Evolutionary conservation across 2,888 invertebrate genomes (phyloP).

Genomic region (Hipparchia semele): DNA sequence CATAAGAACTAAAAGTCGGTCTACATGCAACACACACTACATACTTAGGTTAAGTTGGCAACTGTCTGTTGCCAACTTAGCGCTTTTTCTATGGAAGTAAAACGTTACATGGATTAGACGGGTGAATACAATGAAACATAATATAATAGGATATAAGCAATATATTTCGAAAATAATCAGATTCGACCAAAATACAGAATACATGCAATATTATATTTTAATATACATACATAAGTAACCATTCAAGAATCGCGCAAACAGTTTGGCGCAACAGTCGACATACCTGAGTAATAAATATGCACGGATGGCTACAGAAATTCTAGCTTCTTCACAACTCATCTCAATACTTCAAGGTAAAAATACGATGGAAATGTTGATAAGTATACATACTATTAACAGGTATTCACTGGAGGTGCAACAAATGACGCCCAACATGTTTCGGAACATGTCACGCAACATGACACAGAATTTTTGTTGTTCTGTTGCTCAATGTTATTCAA

Average conservation of each 20-base stretch:
- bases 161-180: conserved; percentile 56
- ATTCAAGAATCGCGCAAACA: conserved; percentile 12
- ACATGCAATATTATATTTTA: conserved; percentile 42
- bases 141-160: conserved; percentile 53
- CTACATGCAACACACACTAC: too few species aligned
- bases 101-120: neutral
- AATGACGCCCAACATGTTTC: too few species aligned
- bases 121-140: conserved; percentile 48
- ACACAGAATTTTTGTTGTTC: too few species aligned
- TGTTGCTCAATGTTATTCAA: too few species aligned
- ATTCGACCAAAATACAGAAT: conserved; percentile 51
- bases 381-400: neutral
- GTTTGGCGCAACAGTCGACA: neutral
- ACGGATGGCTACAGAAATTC: neutral
- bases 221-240: conserved; percentile 13
- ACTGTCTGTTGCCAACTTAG: neutral
- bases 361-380: too few species aligned
- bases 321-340: neutral
- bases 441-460: too few species aligned
- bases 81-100: neutral
- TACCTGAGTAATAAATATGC: too few species aligned
- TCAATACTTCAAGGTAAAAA: neutral
- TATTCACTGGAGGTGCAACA: too few species aligned
- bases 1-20: too few species aligned
- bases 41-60: too few species aligned